Evolutionary conservation across 2,888 invertebrate genomes (phyloP), one percentile per base, ranked within the genome.

Genomic region (Bombylius discolor): DNA sequence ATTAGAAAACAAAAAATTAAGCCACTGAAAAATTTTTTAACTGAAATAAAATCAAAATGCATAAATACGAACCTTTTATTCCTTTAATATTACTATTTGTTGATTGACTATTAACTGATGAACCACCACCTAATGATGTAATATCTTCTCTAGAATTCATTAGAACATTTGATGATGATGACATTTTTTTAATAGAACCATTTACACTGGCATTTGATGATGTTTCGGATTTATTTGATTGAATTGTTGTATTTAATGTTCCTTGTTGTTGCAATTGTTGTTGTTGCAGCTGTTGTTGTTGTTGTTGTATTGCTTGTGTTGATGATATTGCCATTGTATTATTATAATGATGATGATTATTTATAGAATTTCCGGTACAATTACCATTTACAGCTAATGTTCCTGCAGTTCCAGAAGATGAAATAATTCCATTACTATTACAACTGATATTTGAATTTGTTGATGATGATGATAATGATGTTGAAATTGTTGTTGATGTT

Each of bases 81-180:
- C 54, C 59, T 56, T 63, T 63, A 34, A 58, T 57, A 39, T 54
- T 58, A 23, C 52, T 54, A n/a, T 51, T 56, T 11, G 50, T 48
- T 46, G 57, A 51, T 49, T 72, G 72, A 60, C 70, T 72, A 61
- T 70, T 70, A 46, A 68, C 55, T 49, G 73, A 70, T 52, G 70
- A 69, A 52, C 65, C 65, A 58, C 70, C 71, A 47, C 69, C 68
- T 57, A 72, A 56, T 2, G 72, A 69, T 49, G 65, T 65, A 42
- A 68, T 64, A 64, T 72, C 73, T 61, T 70, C 72, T 52, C 68
- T 66, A 13, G 63, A 63, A 58, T 68, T 63, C 64, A 69, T 62
- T 55, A 65, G 56, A 51, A 64, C 56, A 58, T 64, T 61, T 2
- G 59, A 58, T 9, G 63, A 60, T 33, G 58, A 56, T 47, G 52